Conservation (phyloP, 2,888 invertebrate species). For the Polydrusus tereticollis region DNA sequence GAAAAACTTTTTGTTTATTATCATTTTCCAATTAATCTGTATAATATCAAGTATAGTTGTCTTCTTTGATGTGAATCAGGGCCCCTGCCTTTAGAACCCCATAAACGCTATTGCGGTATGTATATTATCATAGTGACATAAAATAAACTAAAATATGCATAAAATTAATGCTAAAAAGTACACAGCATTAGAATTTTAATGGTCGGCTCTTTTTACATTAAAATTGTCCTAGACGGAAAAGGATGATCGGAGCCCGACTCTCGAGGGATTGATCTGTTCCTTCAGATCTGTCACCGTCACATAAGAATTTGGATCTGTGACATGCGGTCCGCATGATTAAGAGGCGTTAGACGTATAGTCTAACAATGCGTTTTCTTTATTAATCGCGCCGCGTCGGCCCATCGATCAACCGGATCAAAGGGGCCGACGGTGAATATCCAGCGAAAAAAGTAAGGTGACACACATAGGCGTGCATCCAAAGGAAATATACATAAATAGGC, state of each 20-base stretch:
- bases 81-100: no score
- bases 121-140: no score
- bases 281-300: constrained; percentile 58
- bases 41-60: no score
- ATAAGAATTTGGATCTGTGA: constrained; percentile 53
- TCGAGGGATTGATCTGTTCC: constrained; percentile 58
- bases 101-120: no score
- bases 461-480: constrained; percentile 40
- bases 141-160: neutral
- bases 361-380: constrained; percentile 54
- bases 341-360: constrained; percentile 49
- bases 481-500: no score
- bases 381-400: constrained; percentile 54
- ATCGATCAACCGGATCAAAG: constrained; percentile 58
- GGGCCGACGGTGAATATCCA: constrained; percentile 39
- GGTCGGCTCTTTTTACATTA: neutral
- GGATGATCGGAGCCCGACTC: neutral
- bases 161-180: neutral
- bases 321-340: constrained; percentile 49
- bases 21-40: no score
- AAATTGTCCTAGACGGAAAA: constrained; percentile 6
- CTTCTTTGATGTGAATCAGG: no score
- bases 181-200: neutral
- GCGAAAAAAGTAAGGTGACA: constrained; percentile 40
- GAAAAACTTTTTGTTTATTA: no score